Percentiles rank a stretch among this genome's conserved stretches.
phyloP scores from a whole-genome alignment of 2,797 vertebrate genomes.

The Thaleichthys pacificus region DNA sequence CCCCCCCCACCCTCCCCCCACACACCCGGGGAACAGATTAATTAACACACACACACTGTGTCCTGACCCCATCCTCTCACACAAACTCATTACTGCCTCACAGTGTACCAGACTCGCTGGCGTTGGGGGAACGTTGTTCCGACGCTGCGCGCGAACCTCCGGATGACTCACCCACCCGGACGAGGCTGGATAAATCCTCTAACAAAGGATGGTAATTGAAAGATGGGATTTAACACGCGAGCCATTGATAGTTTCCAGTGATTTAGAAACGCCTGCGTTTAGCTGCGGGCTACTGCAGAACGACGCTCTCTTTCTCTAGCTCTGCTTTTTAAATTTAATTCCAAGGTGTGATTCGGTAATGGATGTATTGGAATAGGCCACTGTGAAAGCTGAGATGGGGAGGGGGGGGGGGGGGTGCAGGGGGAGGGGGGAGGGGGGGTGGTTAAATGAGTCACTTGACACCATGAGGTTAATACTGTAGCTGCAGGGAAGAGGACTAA shows the following conservation, averaged over 20 bases:
- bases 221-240: slow-evolving; percentile 68
- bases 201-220: slow-evolving; percentile 78
- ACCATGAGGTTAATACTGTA: slow-evolving; percentile 75
- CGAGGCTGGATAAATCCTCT: slow-evolving; percentile 73
- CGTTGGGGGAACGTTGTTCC: slow-evolving; percentile 74
- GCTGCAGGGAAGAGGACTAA: slow-evolving; percentile 72
- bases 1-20: slow-evolving; percentile 17
- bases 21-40: slow-evolving; percentile 81
- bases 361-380: neutral
- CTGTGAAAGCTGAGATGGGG: slow-evolving; percentile 33
- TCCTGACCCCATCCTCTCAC: slow-evolving; percentile 78
- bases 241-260: slow-evolving; percentile 70
- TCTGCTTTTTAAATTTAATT: neutral
- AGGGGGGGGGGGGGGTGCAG: slow-evolving; percentile 50
- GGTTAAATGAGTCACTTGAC: slow-evolving; percentile 76
- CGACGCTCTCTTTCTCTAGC: no score
- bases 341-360: slow-evolving; percentile 37
- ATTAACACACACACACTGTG: slow-evolving; percentile 79
- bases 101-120: slow-evolving; percentile 72
- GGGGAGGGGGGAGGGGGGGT: slow-evolving; percentile 61
- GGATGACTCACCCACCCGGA: slow-evolving; percentile 70
- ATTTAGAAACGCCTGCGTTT: slow-evolving; percentile 46
- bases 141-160: slow-evolving; percentile 69
- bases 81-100: slow-evolving; percentile 79
- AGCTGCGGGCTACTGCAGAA: neutral